phyloP scores from a whole-genome alignment of 2,797 vertebrate genomes.

The Alcedo atthis region DNA sequence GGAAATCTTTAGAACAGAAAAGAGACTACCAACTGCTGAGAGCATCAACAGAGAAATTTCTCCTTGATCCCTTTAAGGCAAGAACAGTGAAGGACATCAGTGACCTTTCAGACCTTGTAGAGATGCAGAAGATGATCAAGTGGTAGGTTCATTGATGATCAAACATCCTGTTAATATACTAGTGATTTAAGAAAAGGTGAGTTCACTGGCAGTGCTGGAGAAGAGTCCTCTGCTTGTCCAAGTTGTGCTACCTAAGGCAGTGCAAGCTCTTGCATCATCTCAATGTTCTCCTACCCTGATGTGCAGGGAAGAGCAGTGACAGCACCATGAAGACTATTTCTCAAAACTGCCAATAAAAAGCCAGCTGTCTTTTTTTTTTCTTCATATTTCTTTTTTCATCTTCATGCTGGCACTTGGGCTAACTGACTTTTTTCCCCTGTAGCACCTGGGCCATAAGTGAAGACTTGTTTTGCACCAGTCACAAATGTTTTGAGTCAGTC shows the following conservation, averaged over 20 bases:
- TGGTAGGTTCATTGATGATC: constrained; percentile 79
- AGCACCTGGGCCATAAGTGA: neutral
- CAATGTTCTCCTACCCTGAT: accelerated
- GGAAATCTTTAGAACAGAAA: constrained; percentile 83
- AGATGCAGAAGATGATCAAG: constrained; percentile 80
- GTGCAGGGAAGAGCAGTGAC: neutral
- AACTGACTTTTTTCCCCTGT: neutral
- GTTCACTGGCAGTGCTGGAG: neutral
- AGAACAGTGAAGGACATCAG: constrained; percentile 85
- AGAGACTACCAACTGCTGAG: constrained; percentile 75
- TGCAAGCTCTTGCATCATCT: neutral
- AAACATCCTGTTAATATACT: neutral
- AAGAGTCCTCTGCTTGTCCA: neutral
- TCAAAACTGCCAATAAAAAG: neutral
- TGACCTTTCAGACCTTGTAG: constrained; percentile 84
- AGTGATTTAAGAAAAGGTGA: neutral
- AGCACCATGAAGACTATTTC: neutral
- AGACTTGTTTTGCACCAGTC: neutral
- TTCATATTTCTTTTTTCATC: neutral
- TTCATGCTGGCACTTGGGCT: neutral
- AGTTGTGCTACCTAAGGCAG: neutral
- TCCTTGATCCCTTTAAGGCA: constrained; percentile 87
- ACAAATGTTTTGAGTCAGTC: neutral
- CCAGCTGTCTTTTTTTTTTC: neutral
- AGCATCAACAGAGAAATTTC: constrained; percentile 84